Evolutionary conservation across 2,797 vertebrate genomes (phyloP).

Genomic region (Amphiprion clarkii): DNA sequence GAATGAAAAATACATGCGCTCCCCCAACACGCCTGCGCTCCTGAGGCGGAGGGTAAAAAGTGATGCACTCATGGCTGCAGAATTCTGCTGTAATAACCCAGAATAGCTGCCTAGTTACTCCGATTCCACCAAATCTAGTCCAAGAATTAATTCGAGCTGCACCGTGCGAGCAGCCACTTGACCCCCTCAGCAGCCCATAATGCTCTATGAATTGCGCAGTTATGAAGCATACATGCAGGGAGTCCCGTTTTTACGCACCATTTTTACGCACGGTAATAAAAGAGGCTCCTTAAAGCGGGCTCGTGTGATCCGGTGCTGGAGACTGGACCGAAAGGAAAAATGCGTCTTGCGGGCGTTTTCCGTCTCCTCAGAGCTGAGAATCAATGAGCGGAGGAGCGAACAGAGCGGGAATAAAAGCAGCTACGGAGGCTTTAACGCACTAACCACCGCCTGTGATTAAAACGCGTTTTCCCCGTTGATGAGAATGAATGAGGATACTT

Average conservation of each 20-base stretch:
- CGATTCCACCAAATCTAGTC: conserved; percentile 34
- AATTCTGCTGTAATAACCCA: conserved; percentile 62
- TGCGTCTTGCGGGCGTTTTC: conserved; percentile 65
- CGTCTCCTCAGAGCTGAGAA: conserved; percentile 31
- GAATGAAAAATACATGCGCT: too few relatives aligned
- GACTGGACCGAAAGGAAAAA: background rate
- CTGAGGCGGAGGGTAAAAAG: conserved; percentile 46
- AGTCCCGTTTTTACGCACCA: conserved; percentile 25
- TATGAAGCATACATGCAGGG: conserved; percentile 37
- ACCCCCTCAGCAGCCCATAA: conserved; percentile 31
- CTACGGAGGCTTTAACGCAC: too few relatives aligned
- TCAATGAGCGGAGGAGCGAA: conserved; percentile 39
- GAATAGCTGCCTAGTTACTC: conserved; percentile 47
- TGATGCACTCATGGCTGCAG: conserved; percentile 29
- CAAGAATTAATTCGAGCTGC: conserved; percentile 53
- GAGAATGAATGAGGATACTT: conserved; percentile 77
- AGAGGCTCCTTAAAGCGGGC: fast-evolving
- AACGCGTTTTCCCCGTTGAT: background rate
- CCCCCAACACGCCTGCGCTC: conserved; percentile 50
- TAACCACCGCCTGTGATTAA: background rate
- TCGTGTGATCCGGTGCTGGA: background rate
- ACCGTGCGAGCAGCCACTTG: conserved; percentile 36
- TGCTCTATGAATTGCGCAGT: conserved; percentile 79
- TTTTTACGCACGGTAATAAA: conserved; percentile 1
- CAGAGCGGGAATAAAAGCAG: background rate